These are phyloP conservation scores for Diachasma alloeum DNA, from an alignment of 1,140 invertebrate genomes.

Conservation along the genomic window DNA sequence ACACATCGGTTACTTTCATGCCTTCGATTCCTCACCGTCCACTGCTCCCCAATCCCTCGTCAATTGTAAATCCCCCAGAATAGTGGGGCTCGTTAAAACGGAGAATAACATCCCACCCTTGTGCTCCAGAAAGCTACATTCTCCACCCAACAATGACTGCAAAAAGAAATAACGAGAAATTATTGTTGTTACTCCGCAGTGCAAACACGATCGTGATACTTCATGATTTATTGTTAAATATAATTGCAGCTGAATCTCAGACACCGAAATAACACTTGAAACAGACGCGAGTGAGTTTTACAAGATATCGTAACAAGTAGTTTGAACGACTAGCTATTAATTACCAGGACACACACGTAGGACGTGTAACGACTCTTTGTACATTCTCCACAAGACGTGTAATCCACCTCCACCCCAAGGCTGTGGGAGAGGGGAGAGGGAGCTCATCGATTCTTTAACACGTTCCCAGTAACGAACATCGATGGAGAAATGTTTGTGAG, in stretches of 20 bases:
- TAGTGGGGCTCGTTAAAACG: background rate
- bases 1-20: background rate
- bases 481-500: background rate
- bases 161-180: background rate
- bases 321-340: slow-evolving; percentile 18
- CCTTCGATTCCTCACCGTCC: background rate
- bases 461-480: background rate
- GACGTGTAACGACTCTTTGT: slow-evolving; percentile 15
- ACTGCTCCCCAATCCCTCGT: background rate
- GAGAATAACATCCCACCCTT: background rate
- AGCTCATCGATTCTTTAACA: background rate
- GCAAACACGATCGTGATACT: background rate
- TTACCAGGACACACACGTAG: slow-evolving; percentile 15
- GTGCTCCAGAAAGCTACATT: background rate
- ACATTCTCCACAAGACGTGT: background rate
- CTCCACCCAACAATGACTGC: background rate
- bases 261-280: background rate
- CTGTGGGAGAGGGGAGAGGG: too few relatives aligned
- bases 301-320: background rate
- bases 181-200: background rate
- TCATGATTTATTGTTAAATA: background rate
- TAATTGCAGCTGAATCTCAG: background rate
- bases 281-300: background rate
- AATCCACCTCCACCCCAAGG: background rate
- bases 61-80: background rate